These are phyloP conservation scores for Acrocephalus kingi DNA, from an alignment of 2,113 vertebrate species.

Conservation along the genomic window DNA sequence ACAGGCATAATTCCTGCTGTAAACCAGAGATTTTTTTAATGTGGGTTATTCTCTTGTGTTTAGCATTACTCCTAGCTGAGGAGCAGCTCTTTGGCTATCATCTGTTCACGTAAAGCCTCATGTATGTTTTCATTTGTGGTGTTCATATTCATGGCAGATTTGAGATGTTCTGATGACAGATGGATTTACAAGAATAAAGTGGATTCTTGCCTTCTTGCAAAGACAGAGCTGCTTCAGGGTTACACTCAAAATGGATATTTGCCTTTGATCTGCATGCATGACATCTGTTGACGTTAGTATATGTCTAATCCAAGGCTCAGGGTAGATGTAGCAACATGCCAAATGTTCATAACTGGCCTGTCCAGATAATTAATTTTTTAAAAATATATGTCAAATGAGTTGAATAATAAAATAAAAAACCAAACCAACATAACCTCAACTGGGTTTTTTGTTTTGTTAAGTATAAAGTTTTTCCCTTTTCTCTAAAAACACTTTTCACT, in stretches of 20 bases:
- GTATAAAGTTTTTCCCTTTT: background rate
- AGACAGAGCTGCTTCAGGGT: slow-evolving; percentile 14
- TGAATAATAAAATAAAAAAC: background rate
- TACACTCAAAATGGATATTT: background rate
- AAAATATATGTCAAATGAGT: background rate
- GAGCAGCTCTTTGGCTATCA: background rate
- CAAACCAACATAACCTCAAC: background rate
- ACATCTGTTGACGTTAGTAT: background rate
- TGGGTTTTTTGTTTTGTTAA: background rate
- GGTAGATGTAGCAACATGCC: background rate
- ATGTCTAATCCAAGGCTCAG: background rate
- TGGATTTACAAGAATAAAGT: background rate
- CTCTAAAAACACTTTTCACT: background rate
- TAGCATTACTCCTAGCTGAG: background rate
- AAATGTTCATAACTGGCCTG: background rate
- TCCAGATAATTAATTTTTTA: background rate
- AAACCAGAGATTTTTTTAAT: background rate
- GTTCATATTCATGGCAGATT: background rate
- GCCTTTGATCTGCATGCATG: background rate
- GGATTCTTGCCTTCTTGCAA: background rate
- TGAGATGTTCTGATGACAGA: background rate
- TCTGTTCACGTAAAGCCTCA: background rate
- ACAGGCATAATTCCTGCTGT: background rate
- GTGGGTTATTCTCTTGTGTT: background rate
- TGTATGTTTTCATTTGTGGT: background rate